phyloP scores from a whole-genome alignment of 2,113 vertebrate species.

The Drymodes brunneopygia region DNA sequence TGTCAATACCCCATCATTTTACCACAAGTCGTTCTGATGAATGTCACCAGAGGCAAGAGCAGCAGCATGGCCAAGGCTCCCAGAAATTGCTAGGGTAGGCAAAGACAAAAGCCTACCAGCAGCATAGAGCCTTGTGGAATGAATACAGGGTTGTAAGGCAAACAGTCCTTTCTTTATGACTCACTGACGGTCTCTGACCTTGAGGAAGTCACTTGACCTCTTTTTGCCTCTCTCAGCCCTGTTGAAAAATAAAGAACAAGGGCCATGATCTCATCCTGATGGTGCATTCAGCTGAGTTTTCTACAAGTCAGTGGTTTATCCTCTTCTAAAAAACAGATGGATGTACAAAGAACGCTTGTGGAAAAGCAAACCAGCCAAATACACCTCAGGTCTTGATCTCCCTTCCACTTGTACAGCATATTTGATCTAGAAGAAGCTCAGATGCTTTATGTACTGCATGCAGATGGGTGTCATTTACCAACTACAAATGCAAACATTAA shows the following conservation, averaged over 20 bases:
- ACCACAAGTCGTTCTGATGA: neutral
- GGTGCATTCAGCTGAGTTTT: neutral
- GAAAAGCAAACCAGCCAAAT: neutral
- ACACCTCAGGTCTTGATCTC: neutral
- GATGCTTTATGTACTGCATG: neutral
- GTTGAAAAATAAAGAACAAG: neutral
- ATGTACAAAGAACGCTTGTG: neutral
- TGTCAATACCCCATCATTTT: neutral
- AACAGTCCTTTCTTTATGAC: slow-evolving; percentile 48
- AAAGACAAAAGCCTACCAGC: neutral
- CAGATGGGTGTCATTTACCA: neutral
- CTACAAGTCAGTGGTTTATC: neutral
- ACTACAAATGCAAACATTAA: neutral
- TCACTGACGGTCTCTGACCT: slow-evolving; percentile 39
- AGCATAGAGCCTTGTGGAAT: neutral
- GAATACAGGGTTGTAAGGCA: slow-evolving; percentile 37
- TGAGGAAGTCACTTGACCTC: slow-evolving; percentile 50
- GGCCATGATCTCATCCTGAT: neutral
- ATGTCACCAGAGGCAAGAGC: neutral
- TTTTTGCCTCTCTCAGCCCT: slow-evolving; percentile 18
- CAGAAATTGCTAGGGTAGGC: slow-evolving; percentile 7
- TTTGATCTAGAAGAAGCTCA: neutral
- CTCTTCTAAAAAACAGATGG: neutral
- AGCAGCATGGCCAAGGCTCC: neutral
- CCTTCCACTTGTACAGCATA: neutral